Base-by-base conservation (phyloP, 92 coral and sea anemone genomes). In the Siderastrea siderea region DNA sequence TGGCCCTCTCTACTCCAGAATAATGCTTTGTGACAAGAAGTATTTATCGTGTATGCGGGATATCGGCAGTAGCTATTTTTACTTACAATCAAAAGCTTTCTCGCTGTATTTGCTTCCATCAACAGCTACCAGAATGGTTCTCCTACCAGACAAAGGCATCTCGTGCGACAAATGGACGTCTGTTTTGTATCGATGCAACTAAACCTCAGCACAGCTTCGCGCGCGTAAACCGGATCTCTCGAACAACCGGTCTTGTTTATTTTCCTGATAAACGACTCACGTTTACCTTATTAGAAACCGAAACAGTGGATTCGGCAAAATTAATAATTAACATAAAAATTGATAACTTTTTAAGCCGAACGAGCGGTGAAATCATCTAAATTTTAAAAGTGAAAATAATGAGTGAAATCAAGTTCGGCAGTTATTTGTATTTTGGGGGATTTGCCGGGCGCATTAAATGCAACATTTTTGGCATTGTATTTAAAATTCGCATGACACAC, bases 51-150 rank as follows among this genome's bases (percentile, higher is more conserved):
- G 10, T 1, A 1, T 2, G 1, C 57, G 10, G 38, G 45, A 2
- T 68, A 9, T 7, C 15, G 13, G 57, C 7, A 2, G 8, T 79
- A 45, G 38, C 16, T 10, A 47, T 3, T 70, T 84, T 75, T 83
- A 96, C 99, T 93, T 91, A 97, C 99, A 97, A 51, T 95, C 90
- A 52, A 97, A 95, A 45, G 98, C 96, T 65, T 92, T 86, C 75
- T 75, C 70, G 87, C 99, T 95, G 91, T 96, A 89, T 71, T 81
- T 89, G 69, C 95, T 97, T 12, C 75, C 93, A 75, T 95, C 96
- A n/a, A 97, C 89, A 11, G 99, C 98, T n/a, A 97, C 78, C 59
- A 97, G 73, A n/a, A 97, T 87, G 10, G 77, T 95, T 83, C 98
- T 89, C 9, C 85, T 55, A 64, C 48, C n/a, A 48, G 81, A 4